Base-by-base conservation (phyloP, 2,888 invertebrate species). In the Morinoia aosen region DNA sequence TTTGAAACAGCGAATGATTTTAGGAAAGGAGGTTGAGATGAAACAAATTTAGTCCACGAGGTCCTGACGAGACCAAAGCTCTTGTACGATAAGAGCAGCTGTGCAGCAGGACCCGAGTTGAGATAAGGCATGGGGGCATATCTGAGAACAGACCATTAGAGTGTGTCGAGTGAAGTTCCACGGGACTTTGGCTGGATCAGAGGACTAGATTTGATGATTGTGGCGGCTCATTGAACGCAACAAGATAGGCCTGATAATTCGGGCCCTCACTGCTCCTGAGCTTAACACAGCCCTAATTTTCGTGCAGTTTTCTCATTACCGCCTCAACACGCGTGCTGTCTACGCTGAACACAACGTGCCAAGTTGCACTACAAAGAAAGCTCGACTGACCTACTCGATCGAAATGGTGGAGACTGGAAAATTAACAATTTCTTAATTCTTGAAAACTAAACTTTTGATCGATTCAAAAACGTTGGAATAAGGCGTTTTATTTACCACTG, bases 171-270 rank as follows among this genome's bases (percentile, higher is more conserved):
- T 33, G 25, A 76, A 76, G 76, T 76, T 76, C 76, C 76, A 76
- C 56, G 93, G 25, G 57, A 57, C 57, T 93, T 33, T 3, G 57
- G 93, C 40, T 12, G 93, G 93, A 93, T 93, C 93, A 93, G 93
- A 56, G 48, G 93, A 93, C 93, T 93, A 93, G 93, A 93, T 93
- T 93, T 93, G 93, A 93, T 48, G 93, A 93, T 93, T 57, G 93
- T 57, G n/a, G 93, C 93, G 93, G 57, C 57, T 57, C 93, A 93
- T 93, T 93, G 93, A 33, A 33, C 57, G 56, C 56, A 33, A 19
- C 57, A 57, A 33, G 93, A 57, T 57, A 33, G 16, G 56, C 33
- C 56, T 33, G 93, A 93, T 93, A 93, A 56, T 93, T 57, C 93
- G 48, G 40, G 93, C 57, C 25, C 48, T 93, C 12, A 57, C 93